Percentiles rank a stretch among this genome's conserved stretches.
Evolutionary conservation across 1,140 invertebrate genomes (phyloP).

Genomic region (Drosophila varians): DNA sequence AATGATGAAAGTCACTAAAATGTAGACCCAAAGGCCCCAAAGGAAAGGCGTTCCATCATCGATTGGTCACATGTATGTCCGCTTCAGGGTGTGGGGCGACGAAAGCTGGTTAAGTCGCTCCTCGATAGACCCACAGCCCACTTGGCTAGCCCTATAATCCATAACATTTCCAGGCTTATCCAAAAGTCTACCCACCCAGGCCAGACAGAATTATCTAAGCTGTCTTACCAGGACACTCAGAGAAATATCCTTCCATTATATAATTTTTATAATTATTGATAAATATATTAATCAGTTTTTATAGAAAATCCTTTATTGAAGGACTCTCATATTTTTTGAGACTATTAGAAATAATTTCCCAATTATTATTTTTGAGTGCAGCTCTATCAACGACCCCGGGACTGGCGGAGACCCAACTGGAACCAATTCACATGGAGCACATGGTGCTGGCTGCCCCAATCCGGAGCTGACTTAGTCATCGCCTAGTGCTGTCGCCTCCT

Average conservation of each 20-base stretch:
- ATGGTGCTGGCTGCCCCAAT: neutral
- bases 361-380: slow-evolving; percentile 3
- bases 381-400: slow-evolving; percentile 1
- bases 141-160: slow-evolving; percentile 1
- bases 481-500: slow-evolving; percentile 48
- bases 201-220: slow-evolving; percentile 31
- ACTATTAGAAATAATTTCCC: neutral
- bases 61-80: slow-evolving; percentile 63
- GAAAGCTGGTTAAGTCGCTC: slow-evolving; percentile 25
- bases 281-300: neutral
- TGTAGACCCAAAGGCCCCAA: slow-evolving; percentile 18
- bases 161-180: slow-evolving; percentile 6
- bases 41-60: slow-evolving; percentile 66
- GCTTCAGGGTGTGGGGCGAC: slow-evolving; percentile 1
- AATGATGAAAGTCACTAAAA: slow-evolving; percentile 69
- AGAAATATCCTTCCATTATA: slow-evolving; percentile 4
- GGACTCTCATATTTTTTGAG: neutral
- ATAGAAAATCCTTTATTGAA: neutral
- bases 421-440: slow-evolving; percentile 53
- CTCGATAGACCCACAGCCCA: neutral
- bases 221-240: neutral
- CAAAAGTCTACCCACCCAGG: slow-evolving; percentile 1
- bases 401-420: slow-evolving; percentile 10
- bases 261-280: neutral
- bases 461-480: slow-evolving; percentile 59